Evolutionary conservation across 2,113 vertebrate genomes (phyloP).

Genomic region (Himantopus leucocephalus): DNA sequence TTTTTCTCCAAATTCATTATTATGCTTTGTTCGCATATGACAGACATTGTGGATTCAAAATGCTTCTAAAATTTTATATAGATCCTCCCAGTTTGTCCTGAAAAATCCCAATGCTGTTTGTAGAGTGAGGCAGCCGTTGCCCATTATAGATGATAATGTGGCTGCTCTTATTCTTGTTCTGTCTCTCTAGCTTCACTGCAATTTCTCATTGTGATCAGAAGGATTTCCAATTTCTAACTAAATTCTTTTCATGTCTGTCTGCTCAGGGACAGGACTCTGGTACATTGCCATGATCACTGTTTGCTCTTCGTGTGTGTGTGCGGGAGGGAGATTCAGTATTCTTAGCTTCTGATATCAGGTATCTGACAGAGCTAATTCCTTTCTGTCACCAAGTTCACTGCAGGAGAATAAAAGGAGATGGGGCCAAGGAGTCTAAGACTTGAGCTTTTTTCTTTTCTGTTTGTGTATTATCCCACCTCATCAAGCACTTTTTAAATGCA

Average conservation of each 20-base stretch:
- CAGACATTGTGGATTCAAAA: neutral
- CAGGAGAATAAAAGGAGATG: neutral
- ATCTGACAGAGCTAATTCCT: neutral
- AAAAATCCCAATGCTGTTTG: neutral
- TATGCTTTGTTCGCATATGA: neutral
- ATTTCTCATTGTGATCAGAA: conserved; percentile 1
- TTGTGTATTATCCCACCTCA: neutral
- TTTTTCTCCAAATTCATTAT: neutral
- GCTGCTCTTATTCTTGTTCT: neutral
- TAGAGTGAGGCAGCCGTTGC: neutral
- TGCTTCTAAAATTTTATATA: neutral
- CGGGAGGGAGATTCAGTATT: neutral
- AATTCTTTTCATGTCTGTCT: neutral
- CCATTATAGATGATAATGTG: neutral
- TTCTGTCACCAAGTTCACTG: neutral
- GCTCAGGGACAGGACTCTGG: neutral
- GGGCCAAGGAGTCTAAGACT: neutral
- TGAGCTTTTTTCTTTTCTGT: neutral
- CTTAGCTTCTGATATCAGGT: neutral
- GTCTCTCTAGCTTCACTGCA: neutral
- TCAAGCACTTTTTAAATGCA: neutral
- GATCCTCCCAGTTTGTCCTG: neutral
- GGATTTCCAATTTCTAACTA: neutral
- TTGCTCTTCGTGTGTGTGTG: neutral
- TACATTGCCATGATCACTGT: neutral